Conservation (phyloP, 2,113 vertebrate species). For the Hoplias malabaricus region DNA sequence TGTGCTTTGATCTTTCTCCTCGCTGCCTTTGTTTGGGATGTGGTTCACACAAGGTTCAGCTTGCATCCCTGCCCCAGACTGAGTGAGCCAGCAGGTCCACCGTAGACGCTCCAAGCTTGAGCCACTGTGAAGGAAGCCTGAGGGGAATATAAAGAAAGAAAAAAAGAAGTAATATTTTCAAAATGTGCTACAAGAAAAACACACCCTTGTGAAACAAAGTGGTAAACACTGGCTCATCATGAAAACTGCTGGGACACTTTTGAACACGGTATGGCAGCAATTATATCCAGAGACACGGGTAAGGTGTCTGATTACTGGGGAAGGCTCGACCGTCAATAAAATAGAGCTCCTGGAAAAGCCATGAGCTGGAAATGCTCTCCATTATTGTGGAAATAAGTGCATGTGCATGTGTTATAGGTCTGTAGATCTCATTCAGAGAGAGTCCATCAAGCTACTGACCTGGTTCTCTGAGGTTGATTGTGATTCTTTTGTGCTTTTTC, state of each 20-base stretch:
- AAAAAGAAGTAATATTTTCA: no score
- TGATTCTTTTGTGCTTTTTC: slow-evolving; percentile 46
- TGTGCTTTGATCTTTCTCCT: background rate
- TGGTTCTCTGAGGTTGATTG: slow-evolving; percentile 62
- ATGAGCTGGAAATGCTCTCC: no score
- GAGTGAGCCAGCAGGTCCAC: slow-evolving; percentile 85
- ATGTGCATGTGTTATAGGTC: no score
- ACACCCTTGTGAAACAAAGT: background rate
- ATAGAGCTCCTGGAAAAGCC: no score
- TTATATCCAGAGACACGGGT: no score
- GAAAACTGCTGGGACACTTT: no score
- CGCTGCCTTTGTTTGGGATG: slow-evolving; percentile 6
- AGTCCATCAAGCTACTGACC: slow-evolving; percentile 70
- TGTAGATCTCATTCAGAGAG: no score
- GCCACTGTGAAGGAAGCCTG: slow-evolving; percentile 88
- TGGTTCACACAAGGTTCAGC: slow-evolving; percentile 58
- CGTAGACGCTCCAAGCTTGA: slow-evolving; percentile 83
- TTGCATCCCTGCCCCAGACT: slow-evolving; percentile 74
- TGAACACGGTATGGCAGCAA: no score
- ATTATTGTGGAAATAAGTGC: no score
- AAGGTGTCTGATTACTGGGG: no score
- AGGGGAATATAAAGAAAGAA: background rate
- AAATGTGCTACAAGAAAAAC: background rate
- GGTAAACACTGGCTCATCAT: background rate
- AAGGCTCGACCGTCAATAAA: no score